Percentiles rank a stretch among this genome's conserved stretches.
Conservation (phyloP, 1,140 invertebrate genomes). For the Pararge aegeria region DNA sequence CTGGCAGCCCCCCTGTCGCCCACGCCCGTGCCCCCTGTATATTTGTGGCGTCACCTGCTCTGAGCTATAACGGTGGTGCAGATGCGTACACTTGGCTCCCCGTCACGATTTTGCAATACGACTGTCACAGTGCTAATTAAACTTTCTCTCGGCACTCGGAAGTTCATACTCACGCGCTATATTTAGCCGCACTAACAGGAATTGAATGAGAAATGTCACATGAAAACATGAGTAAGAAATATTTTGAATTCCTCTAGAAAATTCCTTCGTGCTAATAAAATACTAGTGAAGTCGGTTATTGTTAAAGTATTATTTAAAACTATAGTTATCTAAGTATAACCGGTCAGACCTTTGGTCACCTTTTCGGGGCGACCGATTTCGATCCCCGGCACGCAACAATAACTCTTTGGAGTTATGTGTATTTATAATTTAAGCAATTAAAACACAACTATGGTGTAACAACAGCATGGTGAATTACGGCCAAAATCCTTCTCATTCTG, state of each 20-base stretch:
- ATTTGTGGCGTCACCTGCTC: conserved; percentile 47
- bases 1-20: conserved; percentile 53
- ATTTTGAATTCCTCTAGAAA: neutral
- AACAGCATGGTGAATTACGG: too few relatives aligned
- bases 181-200: conserved; percentile 10
- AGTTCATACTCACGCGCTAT: conserved; percentile 21
- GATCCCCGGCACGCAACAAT: too few relatives aligned
- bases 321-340: too few relatives aligned
- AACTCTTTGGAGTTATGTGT: too few relatives aligned
- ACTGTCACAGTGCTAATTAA: conserved; percentile 42
- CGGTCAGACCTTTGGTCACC: too few relatives aligned
- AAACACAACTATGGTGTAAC: too few relatives aligned
- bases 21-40: conserved; percentile 37
- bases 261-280: neutral
- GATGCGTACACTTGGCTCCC: conserved; percentile 43
- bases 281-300: too few relatives aligned
- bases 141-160: conserved; percentile 25
- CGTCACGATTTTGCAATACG: conserved; percentile 32
- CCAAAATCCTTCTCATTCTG: too few relatives aligned
- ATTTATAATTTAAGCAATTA: too few relatives aligned
- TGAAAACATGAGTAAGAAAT: neutral
- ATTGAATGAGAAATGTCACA: conserved; percentile 4
- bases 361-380: too few relatives aligned
- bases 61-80: conserved; percentile 32
- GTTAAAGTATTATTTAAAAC: too few relatives aligned